phyloP scores from a whole-genome alignment of 2,113 vertebrate species.

The Ovis canadensis region DNA sequence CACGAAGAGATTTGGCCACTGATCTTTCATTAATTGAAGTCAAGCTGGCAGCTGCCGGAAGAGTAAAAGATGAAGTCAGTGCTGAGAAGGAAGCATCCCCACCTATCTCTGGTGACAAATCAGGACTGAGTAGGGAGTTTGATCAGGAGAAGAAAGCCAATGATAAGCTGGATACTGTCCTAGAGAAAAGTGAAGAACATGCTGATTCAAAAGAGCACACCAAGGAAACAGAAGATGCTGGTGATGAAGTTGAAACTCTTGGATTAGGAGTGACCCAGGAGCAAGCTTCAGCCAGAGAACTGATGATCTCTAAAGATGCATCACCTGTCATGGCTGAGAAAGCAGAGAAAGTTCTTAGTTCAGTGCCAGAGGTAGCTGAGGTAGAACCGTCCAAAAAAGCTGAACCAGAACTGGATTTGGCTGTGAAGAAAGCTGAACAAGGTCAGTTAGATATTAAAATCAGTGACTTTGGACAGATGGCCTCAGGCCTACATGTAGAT shows the following conservation, averaged over 20 bases:
- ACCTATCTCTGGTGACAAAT: conserved; percentile 49
- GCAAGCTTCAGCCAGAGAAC: conserved; percentile 55
- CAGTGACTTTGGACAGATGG: conserved; percentile 69
- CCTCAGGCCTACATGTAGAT: conserved; percentile 49
- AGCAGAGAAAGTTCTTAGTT: conserved; percentile 71
- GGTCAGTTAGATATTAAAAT: conserved; percentile 67
- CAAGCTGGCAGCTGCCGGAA: conserved; percentile 84
- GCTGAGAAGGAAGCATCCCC: conserved; percentile 70
- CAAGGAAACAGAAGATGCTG: conserved; percentile 53
- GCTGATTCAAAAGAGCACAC: conserved; percentile 72
- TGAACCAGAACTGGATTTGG: conserved; percentile 75
- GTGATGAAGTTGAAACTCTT: conserved; percentile 52
- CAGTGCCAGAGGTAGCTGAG: conserved; percentile 78
- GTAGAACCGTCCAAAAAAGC: conserved; percentile 68
- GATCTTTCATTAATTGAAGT: conserved; percentile 85
- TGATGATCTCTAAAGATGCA: conserved; percentile 41
- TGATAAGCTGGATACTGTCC: conserved; percentile 80
- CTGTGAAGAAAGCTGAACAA: conserved; percentile 74
- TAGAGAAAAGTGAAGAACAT: conserved; percentile 82
- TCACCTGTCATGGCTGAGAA: conserved; percentile 64
- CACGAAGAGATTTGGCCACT: conserved; percentile 75
- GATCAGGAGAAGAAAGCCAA: conserved; percentile 79
- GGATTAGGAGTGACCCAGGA: conserved; percentile 48
- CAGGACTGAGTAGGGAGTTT: conserved; percentile 67
- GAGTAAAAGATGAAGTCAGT: conserved; percentile 77